Evolutionary conservation across 2,888 invertebrate genomes (phyloP).

Genomic region (Agapetus fuscipes): DNA sequence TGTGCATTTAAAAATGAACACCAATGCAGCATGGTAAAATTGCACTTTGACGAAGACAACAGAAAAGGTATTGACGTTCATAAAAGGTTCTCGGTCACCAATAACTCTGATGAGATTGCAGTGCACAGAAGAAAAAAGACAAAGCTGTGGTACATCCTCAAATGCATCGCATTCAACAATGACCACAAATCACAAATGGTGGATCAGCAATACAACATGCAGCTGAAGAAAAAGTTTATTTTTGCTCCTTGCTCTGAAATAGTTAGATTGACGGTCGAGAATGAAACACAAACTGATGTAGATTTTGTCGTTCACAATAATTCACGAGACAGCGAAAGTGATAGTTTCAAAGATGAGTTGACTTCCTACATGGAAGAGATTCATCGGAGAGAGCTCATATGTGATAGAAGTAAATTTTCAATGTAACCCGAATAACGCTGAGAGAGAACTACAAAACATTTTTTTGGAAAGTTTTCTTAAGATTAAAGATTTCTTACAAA

Average conservation of each 20-base stretch:
- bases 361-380: constrained; percentile 29
- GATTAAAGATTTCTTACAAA: too few relatives aligned
- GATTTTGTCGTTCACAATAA: too few relatives aligned
- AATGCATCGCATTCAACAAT: constrained; percentile 5
- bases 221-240: too few relatives aligned
- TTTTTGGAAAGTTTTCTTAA: too few relatives aligned
- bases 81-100: neutral
- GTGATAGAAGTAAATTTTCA: constrained; percentile 3
- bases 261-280: constrained; percentile 20
- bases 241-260: neutral
- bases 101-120: neutral
- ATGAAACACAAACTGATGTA: constrained; percentile 21
- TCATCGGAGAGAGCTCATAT: constrained; percentile 18
- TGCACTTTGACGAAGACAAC: constrained; percentile 5
- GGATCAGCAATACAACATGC: neutral
- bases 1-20: too few relatives aligned
- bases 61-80: too few relatives aligned
- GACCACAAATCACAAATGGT: neutral
- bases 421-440: neutral
- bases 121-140: neutral
- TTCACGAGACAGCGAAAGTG: constrained; percentile 7
- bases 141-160: constrained; percentile 11
- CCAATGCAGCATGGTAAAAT: constrained; percentile 10
- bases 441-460: too few relatives aligned
- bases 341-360: constrained; percentile 34